Conservation (phyloP, 2,113 vertebrate genomes). For the Urocitellus parryii region DNA sequence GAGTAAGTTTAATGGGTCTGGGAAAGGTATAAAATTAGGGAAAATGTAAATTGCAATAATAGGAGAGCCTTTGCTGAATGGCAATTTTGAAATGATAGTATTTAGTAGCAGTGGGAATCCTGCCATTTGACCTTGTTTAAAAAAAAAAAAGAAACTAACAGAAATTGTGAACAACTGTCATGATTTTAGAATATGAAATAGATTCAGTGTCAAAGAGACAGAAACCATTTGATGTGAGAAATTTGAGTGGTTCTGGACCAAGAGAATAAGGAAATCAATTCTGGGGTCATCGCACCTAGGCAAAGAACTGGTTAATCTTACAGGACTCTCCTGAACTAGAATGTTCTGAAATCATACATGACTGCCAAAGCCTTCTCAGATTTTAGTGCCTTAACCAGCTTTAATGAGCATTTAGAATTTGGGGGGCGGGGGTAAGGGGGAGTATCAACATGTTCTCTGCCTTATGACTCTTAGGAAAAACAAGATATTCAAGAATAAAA, state of each 20-base stretch:
- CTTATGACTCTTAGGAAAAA: neutral
- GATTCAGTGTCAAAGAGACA: neutral
- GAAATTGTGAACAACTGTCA: neutral
- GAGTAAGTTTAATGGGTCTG: constrained; percentile 73
- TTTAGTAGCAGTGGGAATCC: constrained; percentile 20
- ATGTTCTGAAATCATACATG: neutral
- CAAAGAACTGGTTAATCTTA: neutral
- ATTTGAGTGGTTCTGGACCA: neutral
- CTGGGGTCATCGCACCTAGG: neutral
- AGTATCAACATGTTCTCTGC: neutral
- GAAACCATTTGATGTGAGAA: neutral
- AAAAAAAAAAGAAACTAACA: neutral
- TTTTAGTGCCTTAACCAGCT: neutral
- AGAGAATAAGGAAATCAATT: neutral
- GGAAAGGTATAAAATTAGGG: constrained; percentile 77
- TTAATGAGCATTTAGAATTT: neutral
- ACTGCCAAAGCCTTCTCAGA: neutral
- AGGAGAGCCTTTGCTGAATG: constrained; percentile 30
- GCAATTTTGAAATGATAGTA: constrained; percentile 46
- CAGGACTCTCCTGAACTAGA: neutral
- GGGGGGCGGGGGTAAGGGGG: accelerated
- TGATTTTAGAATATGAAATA: constrained; percentile 48
- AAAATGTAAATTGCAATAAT: constrained; percentile 74
- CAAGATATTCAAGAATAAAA: too few species aligned
- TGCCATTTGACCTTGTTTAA: neutral